Conservation (phyloP, 1,140 invertebrate genomes). For the Sarcophaga peregrina region DNA sequence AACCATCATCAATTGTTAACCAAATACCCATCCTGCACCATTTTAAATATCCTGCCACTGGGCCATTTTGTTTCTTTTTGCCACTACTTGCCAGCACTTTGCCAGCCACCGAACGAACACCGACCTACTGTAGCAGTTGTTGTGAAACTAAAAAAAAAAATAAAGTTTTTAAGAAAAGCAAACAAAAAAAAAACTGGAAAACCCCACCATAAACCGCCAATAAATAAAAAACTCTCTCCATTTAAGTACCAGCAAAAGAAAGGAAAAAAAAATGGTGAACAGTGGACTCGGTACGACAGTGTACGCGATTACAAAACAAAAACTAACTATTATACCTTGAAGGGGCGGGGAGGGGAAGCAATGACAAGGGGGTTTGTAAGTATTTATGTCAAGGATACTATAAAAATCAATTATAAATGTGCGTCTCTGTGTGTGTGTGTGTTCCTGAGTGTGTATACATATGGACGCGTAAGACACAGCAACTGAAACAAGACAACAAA, state of each 20-base stretch:
- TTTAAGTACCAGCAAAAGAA: neutral
- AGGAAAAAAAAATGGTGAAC: no score
- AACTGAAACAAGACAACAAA: neutral
- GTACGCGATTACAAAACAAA: neutral
- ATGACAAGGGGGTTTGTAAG: neutral
- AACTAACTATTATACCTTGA: no score
- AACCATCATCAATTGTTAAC: slow-evolving; percentile 16
- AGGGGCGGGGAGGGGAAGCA: no score
- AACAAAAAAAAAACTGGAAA: neutral
- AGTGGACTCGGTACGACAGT: no score
- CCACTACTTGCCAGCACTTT: no score
- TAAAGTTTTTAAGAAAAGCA: neutral
- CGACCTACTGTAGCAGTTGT: no score
- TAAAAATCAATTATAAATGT: slow-evolving; percentile 37
- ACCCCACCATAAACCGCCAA: slow-evolving; percentile 34
- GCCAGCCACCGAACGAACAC: no score
- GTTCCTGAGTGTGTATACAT: neutral
- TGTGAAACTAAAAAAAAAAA: no score
- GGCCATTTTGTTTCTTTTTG: no score
- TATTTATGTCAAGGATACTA: slow-evolving; percentile 41
- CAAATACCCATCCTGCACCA: neutral
- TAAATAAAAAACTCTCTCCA: slow-evolving; percentile 29
- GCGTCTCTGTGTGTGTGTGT: neutral
- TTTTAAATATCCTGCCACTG: no score
- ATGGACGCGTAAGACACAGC: neutral